phyloP scores from a whole-genome alignment of 2,888 invertebrate genomes.

The Orthonychiurus folsomi region DNA sequence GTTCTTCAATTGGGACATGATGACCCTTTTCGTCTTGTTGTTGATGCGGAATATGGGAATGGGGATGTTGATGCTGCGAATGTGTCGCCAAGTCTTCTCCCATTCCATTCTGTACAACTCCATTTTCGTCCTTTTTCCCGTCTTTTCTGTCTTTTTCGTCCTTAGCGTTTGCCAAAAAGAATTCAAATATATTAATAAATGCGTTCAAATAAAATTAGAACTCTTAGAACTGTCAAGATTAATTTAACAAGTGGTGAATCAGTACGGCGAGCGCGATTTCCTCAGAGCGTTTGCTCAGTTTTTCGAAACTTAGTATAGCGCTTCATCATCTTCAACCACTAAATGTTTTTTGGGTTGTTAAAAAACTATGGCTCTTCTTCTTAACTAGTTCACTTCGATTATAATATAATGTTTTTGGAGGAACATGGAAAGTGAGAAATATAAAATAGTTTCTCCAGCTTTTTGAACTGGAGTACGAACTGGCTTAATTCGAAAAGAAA shows the following conservation, averaged over 20 bases:
- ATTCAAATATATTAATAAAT: not conserved
- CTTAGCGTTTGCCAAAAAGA: slow-evolving; percentile 17
- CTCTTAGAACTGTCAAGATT: not conserved
- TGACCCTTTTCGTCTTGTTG: slow-evolving; percentile 40
- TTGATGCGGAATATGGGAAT: slow-evolving; percentile 44
- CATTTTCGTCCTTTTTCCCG: slow-evolving; percentile 48
- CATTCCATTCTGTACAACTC: slow-evolving; percentile 58
- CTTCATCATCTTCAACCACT: not conserved
- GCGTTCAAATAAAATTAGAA: not conserved
- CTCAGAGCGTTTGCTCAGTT: not conserved
- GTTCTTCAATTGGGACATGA: slow-evolving; percentile 42
- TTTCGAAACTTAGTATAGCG: slow-evolving; percentile 7
- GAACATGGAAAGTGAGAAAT: too few species aligned
- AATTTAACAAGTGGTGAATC: not conserved
- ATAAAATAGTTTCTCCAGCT: too few species aligned
- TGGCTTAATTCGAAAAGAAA: too few species aligned
- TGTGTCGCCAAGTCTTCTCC: slow-evolving; percentile 56
- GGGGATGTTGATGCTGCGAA: slow-evolving; percentile 48
- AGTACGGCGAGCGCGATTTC: slow-evolving; percentile 2
- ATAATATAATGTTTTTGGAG: too few species aligned
- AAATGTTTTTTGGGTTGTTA: too few species aligned
- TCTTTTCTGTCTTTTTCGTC: slow-evolving; percentile 40
- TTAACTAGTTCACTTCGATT: too few species aligned
- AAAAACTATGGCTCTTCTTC: too few species aligned
- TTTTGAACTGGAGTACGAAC: too few species aligned